These are phyloP conservation scores for Larimichthys polyactis DNA, from an alignment of 2,113 vertebrate species.

Conservation along the genomic window DNA sequence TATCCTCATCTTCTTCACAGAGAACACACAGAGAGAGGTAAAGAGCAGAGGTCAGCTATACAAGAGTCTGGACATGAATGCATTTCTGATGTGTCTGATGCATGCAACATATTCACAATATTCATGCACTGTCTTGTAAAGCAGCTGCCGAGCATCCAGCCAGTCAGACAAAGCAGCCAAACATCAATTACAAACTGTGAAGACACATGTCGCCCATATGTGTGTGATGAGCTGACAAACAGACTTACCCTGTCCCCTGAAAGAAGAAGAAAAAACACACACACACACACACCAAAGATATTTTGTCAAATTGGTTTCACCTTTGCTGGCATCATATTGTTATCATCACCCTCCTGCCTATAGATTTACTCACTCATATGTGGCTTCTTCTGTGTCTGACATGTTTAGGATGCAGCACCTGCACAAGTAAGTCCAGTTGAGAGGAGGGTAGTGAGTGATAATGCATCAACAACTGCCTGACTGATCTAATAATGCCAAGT, in stretches of 20 bases:
- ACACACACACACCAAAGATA: neutral
- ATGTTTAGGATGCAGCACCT: conserved; percentile 80
- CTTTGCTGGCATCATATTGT: neutral
- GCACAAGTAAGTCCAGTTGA: conserved; percentile 17
- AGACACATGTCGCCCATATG: conserved; percentile 5
- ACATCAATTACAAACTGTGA: conserved; percentile 5
- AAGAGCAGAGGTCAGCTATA: conserved; percentile 24
- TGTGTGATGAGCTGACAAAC: neutral
- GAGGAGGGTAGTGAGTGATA: neutral
- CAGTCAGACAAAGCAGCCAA: conserved; percentile 26
- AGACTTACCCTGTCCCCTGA: conserved; percentile 90
- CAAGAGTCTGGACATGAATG: neutral
- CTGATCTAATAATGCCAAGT: neutral
- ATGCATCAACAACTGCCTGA: conserved; percentile 4
- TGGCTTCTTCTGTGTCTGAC: conserved; percentile 89
- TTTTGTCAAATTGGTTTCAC: conserved; percentile 19
- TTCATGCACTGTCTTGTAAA: neutral
- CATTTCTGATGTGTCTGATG: neutral
- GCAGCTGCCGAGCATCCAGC: conserved; percentile 6
- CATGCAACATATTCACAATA: conserved; percentile 30
- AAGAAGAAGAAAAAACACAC: conserved; percentile 49
- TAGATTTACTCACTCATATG: conserved; percentile 88
- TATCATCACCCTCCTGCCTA: neutral
- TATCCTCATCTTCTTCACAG: conserved; percentile 37
- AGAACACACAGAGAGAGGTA: neutral